phyloP scores from a whole-genome alignment of 2,888 invertebrate species.

The Ormyrus labotus region DNA sequence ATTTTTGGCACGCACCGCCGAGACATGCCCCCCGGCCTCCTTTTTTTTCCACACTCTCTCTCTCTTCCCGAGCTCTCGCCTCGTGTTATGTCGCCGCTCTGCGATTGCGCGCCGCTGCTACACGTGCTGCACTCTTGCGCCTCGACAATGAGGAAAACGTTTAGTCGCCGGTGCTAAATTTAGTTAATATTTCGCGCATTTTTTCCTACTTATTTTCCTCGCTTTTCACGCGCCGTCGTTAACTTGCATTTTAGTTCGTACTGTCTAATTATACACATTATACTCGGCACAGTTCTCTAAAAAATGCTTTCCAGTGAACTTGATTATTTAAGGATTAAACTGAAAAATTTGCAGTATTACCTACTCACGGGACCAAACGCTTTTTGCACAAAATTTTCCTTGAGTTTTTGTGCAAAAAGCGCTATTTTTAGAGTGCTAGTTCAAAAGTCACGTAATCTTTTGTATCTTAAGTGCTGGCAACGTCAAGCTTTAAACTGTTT shows the following conservation, averaged over 20 bases:
- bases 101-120: neutral
- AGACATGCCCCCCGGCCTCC: slow-evolving; percentile 30
- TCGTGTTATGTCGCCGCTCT: neutral
- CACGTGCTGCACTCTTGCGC: neutral
- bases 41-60: slow-evolving; percentile 20
- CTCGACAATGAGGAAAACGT: slow-evolving; percentile 5
- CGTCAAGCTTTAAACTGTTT: slow-evolving; percentile 16
- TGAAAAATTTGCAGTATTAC: too few species aligned
- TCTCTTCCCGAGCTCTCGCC: neutral
- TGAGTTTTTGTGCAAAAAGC: neutral
- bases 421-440: slow-evolving; percentile 10
- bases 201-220: too few species aligned
- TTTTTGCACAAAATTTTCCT: too few species aligned
- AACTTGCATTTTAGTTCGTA: too few species aligned
- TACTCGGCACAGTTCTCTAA: too few species aligned
- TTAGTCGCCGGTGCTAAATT: neutral
- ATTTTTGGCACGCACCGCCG: slow-evolving; percentile 64
- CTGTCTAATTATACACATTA: too few species aligned
- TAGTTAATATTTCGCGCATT: too few species aligned
- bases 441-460: slow-evolving; percentile 20
- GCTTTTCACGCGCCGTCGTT: too few species aligned
- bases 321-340: too few species aligned
- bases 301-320: too few species aligned
- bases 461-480: slow-evolving; percentile 28
- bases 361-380: too few species aligned